Evolutionary conservation across 1,140 invertebrate genomes (phyloP), one percentile per base, ranked within the genome.

Genomic region (Micrasema minimum): DNA sequence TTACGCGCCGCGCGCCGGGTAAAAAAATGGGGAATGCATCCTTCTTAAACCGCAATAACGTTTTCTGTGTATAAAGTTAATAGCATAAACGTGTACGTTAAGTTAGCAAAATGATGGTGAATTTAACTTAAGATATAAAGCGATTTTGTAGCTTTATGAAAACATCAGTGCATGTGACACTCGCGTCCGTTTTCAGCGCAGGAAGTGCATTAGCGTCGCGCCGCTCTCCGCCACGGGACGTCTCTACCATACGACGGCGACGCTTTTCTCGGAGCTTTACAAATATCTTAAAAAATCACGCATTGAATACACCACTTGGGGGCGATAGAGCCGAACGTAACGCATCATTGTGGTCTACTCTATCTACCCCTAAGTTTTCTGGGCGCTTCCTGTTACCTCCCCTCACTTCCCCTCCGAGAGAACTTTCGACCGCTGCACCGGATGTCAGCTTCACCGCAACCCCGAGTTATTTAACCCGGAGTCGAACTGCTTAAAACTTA

Each of bases 191-290:
- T 70, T 64, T 64, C 48, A 37, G 41, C 59, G 37, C 41, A 37
- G 59, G 59, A 62, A 62, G 41, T 71, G 69, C 62, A 71, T 71
- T 62, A 69, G 53, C 66, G 66, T 20, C 23, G 45, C 31, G 43
- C 35, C 46, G 64, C 64, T 16, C 45, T 66, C 10, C 37, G 31
- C 46, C 45, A 23, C 35, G n/a, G 46, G 43, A 20, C 35, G 41
- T 18, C 18, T 26, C 18, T 53, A 22, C 50, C 43, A n/a, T 16
- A 64, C 20, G 5, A 38, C 38, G 16, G 22, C 18, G 7, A 10
- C n/a, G 22, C 12, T 23, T 51, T 1, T 23, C 50, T n/a, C 26
- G 26, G 26, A 31, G 2, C 7, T 31, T 31, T 7, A 31, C 26
- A 31, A 31, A 31, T 4, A 31, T 2, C 26, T 31, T 31, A 31